phyloP scores from a whole-genome alignment of 2,113 vertebrate species.

The Chionis minor region DNA sequence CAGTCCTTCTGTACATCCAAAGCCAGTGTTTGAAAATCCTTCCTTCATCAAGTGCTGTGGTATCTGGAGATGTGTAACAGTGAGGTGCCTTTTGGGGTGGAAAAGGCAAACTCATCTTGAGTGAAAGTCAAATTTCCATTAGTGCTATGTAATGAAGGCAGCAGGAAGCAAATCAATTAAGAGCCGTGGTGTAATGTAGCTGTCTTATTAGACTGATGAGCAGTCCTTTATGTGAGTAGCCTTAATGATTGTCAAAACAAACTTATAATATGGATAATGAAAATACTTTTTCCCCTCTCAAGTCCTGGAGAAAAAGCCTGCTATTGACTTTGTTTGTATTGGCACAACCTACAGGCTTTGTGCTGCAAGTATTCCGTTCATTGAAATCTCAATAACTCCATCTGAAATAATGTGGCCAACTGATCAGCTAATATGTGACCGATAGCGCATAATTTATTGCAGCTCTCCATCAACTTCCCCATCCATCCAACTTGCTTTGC shows the following conservation, averaged over 20 bases:
- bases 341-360: conserved; percentile 8
- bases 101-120: conserved; percentile 10
- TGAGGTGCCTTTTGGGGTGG: not conserved
- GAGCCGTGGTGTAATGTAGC: conserved; percentile 11
- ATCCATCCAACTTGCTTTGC: not conserved
- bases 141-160: conserved; percentile 43
- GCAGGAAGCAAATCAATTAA: conserved; percentile 61
- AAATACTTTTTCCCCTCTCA: conserved; percentile 24
- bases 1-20: not conserved
- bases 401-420: not conserved
- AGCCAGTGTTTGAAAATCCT: not conserved
- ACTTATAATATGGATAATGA: conserved; percentile 51
- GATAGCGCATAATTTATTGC: not conserved
- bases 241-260: conserved; percentile 58
- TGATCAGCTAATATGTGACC: conserved; percentile 16
- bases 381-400: not conserved
- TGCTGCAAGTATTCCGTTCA: conserved; percentile 5
- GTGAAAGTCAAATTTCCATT: conserved; percentile 51
- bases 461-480: not conserved
- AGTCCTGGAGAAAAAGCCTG: conserved; percentile 3
- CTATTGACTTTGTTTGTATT: conserved; percentile 22
- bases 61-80: not conserved
- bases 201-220: conserved; percentile 43
- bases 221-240: conserved; percentile 19
- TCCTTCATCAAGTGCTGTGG: not conserved